phyloP scores from a whole-genome alignment of 2,888 invertebrate species.

The Trachelus stipa region DNA sequence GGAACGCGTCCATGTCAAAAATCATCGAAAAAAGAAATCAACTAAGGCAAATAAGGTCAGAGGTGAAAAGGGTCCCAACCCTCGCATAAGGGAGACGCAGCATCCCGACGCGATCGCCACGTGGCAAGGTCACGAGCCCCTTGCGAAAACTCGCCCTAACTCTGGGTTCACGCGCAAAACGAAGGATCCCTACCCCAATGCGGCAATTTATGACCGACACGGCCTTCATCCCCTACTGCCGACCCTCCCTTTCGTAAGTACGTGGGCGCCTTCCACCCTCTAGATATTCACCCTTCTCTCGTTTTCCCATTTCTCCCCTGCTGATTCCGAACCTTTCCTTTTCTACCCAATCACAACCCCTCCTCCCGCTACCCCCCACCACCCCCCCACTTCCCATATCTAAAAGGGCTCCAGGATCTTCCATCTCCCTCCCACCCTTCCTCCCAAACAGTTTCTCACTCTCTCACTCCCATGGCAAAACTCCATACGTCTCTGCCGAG shows the following conservation, averaged over 20 bases:
- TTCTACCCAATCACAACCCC: not conserved
- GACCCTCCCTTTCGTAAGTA: slow-evolving; percentile 15
- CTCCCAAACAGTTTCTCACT: not conserved
- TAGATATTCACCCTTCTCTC: slow-evolving; percentile 8
- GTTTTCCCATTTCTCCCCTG: not conserved
- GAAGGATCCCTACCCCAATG: slow-evolving; percentile 22
- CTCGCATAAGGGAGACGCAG: not conserved
- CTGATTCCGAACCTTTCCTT: not conserved
- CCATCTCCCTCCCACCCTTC: slow-evolving; percentile 19
- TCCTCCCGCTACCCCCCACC: slow-evolving; percentile 5
- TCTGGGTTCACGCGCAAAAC: slow-evolving; percentile 7
- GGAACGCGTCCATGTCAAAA: not conserved
- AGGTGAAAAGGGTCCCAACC: not conserved
- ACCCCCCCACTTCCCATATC: slow-evolving; percentile 17
- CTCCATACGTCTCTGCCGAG: slow-evolving; percentile 1
- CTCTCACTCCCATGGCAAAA: not conserved
- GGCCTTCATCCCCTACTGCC: slow-evolving; percentile 44
- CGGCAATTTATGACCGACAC: slow-evolving; percentile 53
- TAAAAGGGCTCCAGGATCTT: slow-evolving; percentile 15
- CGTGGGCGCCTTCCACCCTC: slow-evolving; percentile 18
- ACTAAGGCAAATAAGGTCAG: not conserved
- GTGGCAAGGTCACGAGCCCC: slow-evolving; percentile 59
- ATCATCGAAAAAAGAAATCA: not conserved
- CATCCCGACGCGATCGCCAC: slow-evolving; percentile 35
- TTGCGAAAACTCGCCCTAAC: slow-evolving; percentile 35